Evolutionary conservation across 2,888 invertebrate species (phyloP).

Genomic region (Latheticus oryzae): DNA sequence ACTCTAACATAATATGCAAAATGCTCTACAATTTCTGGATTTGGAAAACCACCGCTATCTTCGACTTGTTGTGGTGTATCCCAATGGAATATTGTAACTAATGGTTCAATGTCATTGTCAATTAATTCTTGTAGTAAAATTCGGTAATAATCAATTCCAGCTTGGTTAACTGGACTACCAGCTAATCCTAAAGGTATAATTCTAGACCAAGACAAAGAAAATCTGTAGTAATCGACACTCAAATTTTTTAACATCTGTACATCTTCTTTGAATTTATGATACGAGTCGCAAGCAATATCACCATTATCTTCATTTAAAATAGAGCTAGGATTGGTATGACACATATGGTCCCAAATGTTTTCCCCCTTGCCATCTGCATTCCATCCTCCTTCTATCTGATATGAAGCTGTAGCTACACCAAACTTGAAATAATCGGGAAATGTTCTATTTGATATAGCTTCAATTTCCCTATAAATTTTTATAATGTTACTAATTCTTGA

Average conservation of each 20-base stretch:
- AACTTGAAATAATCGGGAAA: slow-evolving; percentile 45
- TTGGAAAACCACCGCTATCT: slow-evolving; percentile 72
- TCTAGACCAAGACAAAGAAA: slow-evolving; percentile 53
- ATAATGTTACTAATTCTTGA: not conserved
- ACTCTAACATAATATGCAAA: slow-evolving; percentile 73
- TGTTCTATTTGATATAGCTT: not conserved
- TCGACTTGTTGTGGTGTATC: slow-evolving; percentile 68
- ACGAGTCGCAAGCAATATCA: slow-evolving; percentile 77
- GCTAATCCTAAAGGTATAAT: slow-evolving; percentile 70
- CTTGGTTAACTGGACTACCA: slow-evolving; percentile 67
- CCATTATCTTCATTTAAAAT: slow-evolving; percentile 71
- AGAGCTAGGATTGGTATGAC: slow-evolving; percentile 66
- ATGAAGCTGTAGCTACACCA: slow-evolving; percentile 46
- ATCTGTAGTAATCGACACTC: slow-evolving; percentile 71
- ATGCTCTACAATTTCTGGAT: slow-evolving; percentile 70
- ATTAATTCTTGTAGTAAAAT: slow-evolving; percentile 63
- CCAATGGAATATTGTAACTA: slow-evolving; percentile 70
- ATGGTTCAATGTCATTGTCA: slow-evolving; percentile 67
- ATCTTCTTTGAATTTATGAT: slow-evolving; percentile 72
- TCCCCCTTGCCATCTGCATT: slow-evolving; percentile 48
- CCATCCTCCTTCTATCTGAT: slow-evolving; percentile 49
- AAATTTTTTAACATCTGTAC: slow-evolving; percentile 72
- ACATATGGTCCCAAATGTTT: slow-evolving; percentile 47
- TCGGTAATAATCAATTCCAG: slow-evolving; percentile 70
- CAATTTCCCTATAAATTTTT: not conserved